Percentiles rank a stretch among this genome's conserved stretches.
Conservation (phyloP, 2,797 vertebrate genomes). For the Pitangus sulphuratus region DNA sequence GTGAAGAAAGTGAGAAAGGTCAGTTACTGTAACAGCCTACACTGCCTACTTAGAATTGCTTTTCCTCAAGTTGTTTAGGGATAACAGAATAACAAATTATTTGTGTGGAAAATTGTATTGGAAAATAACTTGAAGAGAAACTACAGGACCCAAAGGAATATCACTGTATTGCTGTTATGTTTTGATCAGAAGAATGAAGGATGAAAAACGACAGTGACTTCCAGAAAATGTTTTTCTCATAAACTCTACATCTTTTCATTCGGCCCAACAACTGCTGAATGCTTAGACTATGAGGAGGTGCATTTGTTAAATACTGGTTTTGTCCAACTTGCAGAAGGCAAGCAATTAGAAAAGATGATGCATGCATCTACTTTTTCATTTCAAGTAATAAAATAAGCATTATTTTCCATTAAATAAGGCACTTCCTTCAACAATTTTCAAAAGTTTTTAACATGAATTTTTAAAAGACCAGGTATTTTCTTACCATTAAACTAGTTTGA, state of each 20-base stretch:
- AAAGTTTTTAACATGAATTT: not conserved
- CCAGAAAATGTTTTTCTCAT: not conserved
- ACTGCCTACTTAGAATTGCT: not conserved
- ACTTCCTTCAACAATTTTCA: not conserved
- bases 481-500: not conserved
- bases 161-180: not conserved
- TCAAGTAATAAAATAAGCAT: not conserved
- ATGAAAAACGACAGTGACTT: constrained; percentile 71
- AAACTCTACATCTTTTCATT: constrained; percentile 70
- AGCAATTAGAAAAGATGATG: not conserved
- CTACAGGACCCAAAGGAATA: constrained; percentile 71
- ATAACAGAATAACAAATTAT: constrained; percentile 82
- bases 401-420: not conserved
- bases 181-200: constrained; percentile 79
- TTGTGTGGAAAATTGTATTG: constrained; percentile 79
- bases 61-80: constrained; percentile 59
- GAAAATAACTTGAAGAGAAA: constrained; percentile 76
- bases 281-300: constrained; percentile 11
- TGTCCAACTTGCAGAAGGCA: constrained; percentile 7
- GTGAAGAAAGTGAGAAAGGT: not conserved
- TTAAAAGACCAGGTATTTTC: not conserved
- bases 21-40: not conserved
- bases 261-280: constrained; percentile 76
- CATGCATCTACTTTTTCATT: not conserved
- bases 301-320: constrained; percentile 22